Base-by-base conservation (phyloP, 2,888 invertebrate species). In the Actias luna region DNA sequence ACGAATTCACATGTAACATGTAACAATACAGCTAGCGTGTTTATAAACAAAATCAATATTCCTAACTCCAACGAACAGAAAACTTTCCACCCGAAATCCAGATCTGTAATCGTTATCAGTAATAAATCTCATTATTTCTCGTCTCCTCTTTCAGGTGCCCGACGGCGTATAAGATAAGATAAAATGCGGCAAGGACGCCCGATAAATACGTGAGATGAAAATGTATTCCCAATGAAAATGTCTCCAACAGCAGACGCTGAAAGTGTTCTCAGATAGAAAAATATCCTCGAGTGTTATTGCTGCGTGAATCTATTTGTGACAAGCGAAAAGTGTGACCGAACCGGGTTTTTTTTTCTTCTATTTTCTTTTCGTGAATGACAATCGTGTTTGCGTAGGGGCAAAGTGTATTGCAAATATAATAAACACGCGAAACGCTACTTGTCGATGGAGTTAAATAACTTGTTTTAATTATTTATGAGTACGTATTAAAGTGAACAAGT, bases 141-240 rank as follows among this genome's bases (percentile, higher is more conserved):
- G 52, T 62, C 65, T 63, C 68, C 65, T 67, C 64, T 72, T 68
- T 14, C 72, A 72, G 72, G 64, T 67, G 61, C 60, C 29, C 39
- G 58, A 0, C 59, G 22, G 58, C 31, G 29, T 33, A 61, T n/a
- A 55, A 68, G 70, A 72, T 72, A 66, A 70, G 70, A 69, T 71
- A 69, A 64, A 36, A 64, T 55, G 46, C 25, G 46, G 16, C 69
- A 65, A 69, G 73, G 69, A 59, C 70, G 52, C 46, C 22, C 46
- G 46, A 50, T 50, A 50, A 50, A 50, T 42, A 16, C 55, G 55
- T 55, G 55, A 55, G 55, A 55, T 55, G 29, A 55, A 55, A 29
- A 55, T 55, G 29, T 55, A 55, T 55, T 55, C 14, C 29, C 55
- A 55, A 55, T 55, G 29, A 50, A 50, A 50, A 55, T 55, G 55